phyloP scores from a whole-genome alignment of 2,888 invertebrate species.

The Dysmachus trigonus region DNA sequence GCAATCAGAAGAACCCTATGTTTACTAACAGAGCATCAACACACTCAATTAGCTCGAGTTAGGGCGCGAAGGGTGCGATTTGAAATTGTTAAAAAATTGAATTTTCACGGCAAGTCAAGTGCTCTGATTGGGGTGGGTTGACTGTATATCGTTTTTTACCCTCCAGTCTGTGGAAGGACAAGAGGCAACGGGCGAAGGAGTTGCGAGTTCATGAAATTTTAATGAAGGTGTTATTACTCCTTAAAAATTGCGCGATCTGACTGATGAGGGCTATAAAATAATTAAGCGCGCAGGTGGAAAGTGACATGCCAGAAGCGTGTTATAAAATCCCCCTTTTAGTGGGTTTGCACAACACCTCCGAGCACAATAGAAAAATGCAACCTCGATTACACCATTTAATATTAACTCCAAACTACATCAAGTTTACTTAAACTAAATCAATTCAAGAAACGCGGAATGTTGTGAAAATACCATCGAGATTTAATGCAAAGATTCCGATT shows the following conservation, averaged over 20 bases:
- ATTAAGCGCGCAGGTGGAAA: neutral
- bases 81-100: constrained; percentile 38
- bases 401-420: no score
- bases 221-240: neutral
- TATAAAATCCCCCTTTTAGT: no score
- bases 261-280: neutral
- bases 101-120: constrained; percentile 30
- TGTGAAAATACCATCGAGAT: no score
- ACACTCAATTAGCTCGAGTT: constrained; percentile 47
- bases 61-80: constrained; percentile 21
- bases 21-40: constrained; percentile 48
- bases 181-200: neutral
- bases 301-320: neutral
- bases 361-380: no score
- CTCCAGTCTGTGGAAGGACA: neutral
- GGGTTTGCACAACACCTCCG: no score
- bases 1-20: constrained; percentile 44
- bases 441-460: no score
- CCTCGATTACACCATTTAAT: no score
- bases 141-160: neutral
- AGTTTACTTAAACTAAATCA: no score
- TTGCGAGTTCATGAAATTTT: neutral
- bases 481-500: no score
- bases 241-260: neutral
- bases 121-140: neutral